Evolutionary conservation across 2,113 vertebrate genomes (phyloP).

Genomic region (Neogobius melanostomus): DNA sequence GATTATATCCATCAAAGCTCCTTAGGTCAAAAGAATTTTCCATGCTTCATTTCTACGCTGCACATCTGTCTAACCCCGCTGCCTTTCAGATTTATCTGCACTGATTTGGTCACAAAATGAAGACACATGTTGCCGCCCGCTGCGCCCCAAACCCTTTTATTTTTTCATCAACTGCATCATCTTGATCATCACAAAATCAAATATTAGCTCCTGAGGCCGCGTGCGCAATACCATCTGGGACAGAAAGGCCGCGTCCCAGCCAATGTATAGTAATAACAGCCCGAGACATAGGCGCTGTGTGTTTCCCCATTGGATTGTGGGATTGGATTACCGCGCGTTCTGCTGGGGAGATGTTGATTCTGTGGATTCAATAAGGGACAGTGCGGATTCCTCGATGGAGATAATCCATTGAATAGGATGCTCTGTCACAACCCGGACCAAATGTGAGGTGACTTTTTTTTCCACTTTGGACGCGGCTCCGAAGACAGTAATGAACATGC

Average conservation of each 20-base stretch:
- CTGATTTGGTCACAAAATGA: slow-evolving; percentile 27
- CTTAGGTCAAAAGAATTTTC: no score
- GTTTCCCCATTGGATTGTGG: slow-evolving; percentile 4
- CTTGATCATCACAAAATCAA: slow-evolving; percentile 26
- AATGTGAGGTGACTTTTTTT: not conserved
- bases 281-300: not conserved
- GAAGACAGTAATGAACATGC: not conserved
- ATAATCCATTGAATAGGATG: slow-evolving; percentile 2
- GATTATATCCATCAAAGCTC: no score
- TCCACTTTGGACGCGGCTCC: not conserved
- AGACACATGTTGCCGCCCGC: slow-evolving; percentile 17
- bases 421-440: not conserved
- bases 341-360: slow-evolving; percentile 7
- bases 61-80: no score
- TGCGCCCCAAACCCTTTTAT: slow-evolving; percentile 18
- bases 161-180: not conserved
- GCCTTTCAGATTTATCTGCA: slow-evolving; percentile 23
- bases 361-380: slow-evolving; percentile 9
- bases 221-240: not conserved
- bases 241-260: slow-evolving; percentile 2
- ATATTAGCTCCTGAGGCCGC: slow-evolving; percentile 8
- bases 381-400: not conserved
- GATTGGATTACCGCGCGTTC: slow-evolving; percentile 4
- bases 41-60: no score
- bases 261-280: slow-evolving; percentile 12